Conservation (phyloP, 2,113 vertebrate species). For the Alectura lathami region DNA sequence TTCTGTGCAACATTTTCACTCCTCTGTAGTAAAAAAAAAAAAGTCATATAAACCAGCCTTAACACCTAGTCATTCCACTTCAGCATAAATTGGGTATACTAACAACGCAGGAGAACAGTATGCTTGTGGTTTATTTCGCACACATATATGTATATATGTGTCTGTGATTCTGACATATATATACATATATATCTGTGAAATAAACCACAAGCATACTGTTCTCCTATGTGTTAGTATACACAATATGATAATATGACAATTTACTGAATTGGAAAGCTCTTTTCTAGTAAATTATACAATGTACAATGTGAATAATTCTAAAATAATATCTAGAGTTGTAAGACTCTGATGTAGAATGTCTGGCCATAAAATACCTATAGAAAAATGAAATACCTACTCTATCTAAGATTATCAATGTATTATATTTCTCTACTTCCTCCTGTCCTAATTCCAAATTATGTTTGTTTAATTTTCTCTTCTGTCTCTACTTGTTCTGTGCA, state of each 20-base stretch:
- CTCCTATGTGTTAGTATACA: no score
- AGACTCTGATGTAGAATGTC: background rate
- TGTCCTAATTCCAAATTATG: background rate
- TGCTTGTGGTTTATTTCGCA: background rate
- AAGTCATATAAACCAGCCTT: background rate
- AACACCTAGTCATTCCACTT: background rate
- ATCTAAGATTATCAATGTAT: background rate
- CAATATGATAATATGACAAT: no score
- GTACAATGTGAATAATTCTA: background rate
- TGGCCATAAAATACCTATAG: background rate
- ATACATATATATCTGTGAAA: no score
- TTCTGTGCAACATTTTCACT: background rate
- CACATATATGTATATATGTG: fast-evolving
- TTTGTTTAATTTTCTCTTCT: background rate
- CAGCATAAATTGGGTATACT: background rate
- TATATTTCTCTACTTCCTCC: background rate
- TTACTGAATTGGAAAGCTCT: background rate
- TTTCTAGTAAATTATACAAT: background rate
- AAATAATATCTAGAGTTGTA: background rate
- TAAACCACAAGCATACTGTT: no score
- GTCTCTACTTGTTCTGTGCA: background rate
- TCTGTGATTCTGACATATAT: no score
- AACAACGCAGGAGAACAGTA: background rate
- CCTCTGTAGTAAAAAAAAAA: background rate
- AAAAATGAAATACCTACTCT: background rate